These are phyloP conservation scores for Ondatra zibethicus DNA, from an alignment of 2,113 vertebrate species.

Conservation along the genomic window DNA sequence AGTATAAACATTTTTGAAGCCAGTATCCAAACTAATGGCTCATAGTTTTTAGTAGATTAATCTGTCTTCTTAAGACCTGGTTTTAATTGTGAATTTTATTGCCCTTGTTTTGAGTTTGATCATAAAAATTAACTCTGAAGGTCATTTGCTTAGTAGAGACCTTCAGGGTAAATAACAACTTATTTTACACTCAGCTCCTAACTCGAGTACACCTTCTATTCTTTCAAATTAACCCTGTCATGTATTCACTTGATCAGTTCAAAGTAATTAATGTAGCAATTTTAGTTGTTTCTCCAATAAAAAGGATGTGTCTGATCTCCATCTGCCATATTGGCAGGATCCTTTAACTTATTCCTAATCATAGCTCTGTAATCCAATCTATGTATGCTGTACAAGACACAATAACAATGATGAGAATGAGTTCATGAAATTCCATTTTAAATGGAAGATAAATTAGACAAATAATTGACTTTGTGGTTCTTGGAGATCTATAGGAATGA, in stretches of 20 bases:
- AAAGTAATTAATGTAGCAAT: background rate
- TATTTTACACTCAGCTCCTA: background rate
- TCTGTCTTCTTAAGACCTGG: background rate
- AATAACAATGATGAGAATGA: background rate
- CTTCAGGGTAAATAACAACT: background rate
- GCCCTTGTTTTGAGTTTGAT: background rate
- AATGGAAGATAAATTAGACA: background rate
- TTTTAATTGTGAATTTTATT: slow-evolving; percentile 17
- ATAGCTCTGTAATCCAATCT: background rate
- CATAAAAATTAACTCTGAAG: background rate
- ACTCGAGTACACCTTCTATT: background rate
- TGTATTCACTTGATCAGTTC: background rate
- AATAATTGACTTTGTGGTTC: background rate
- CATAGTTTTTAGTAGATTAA: background rate
- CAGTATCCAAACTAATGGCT: background rate
- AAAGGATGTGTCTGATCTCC: background rate
- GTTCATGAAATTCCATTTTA: background rate
- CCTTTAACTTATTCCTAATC: background rate
- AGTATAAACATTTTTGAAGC: background rate
- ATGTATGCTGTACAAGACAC: background rate
- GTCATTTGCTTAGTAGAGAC: background rate
- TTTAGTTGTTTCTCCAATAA: background rate
- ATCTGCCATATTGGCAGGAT: background rate
- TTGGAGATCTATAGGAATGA: background rate
- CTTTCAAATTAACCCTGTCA: background rate